Percentiles rank a stretch among this genome's conserved stretches.
These are phyloP conservation scores for Sthenelais limicola DNA, from an alignment of 2,888 invertebrate genomes.

Conservation along the genomic window DNA sequence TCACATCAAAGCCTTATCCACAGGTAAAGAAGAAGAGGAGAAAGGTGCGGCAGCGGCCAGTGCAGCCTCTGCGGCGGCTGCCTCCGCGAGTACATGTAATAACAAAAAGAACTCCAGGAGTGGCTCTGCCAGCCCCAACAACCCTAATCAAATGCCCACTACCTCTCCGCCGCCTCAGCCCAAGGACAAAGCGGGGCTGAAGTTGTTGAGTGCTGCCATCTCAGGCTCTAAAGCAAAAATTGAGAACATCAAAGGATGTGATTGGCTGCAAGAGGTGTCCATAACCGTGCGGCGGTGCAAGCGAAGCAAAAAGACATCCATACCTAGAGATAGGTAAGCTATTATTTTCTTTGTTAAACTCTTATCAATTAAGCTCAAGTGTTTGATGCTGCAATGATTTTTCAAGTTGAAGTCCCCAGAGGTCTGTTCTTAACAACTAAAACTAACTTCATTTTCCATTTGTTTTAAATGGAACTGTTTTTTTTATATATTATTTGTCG, in stretches of 20 bases:
- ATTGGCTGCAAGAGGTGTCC: slow-evolving; percentile 93
- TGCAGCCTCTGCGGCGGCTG: background rate
- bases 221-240: slow-evolving; percentile 56
- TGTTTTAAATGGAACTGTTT: too few relatives aligned
- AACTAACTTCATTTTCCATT: too few relatives aligned
- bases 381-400: background rate
- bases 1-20: slow-evolving; percentile 54
- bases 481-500: too few relatives aligned
- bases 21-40: slow-evolving; percentile 17
- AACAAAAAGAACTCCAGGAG: too few relatives aligned
- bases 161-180: slow-evolving; percentile 22
- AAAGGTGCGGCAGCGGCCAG: background rate
- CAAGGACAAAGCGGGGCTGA: slow-evolving; percentile 28
- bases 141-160: slow-evolving; percentile 8
- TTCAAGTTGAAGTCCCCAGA: too few relatives aligned
- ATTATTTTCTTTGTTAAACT: background rate
- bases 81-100: too few relatives aligned
- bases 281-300: slow-evolving; percentile 87
- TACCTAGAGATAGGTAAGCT: slow-evolving; percentile 78
- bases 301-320: slow-evolving; percentile 78
- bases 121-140: background rate
- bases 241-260: slow-evolving; percentile 79
- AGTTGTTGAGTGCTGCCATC: slow-evolving; percentile 23
- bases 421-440: too few relatives aligned
- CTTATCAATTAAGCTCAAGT: background rate